Evolutionary conservation across 2,888 invertebrate genomes (phyloP), one percentile per base, ranked within the genome.

Genomic region (Drosophila birchii): DNA sequence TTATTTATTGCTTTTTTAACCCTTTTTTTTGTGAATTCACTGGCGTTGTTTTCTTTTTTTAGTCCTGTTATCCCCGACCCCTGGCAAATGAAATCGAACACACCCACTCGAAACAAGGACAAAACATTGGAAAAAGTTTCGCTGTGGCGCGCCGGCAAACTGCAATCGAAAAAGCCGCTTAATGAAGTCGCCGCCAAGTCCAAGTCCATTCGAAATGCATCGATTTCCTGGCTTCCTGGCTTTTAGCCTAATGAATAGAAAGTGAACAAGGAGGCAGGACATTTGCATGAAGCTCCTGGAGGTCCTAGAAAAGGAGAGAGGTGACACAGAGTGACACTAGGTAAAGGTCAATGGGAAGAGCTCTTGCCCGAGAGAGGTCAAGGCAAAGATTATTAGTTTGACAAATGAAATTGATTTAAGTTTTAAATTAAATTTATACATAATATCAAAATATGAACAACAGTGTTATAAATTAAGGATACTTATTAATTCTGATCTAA

Each of bases 1-100:
- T 90, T 92, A 92, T 92, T 92, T 92, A 92, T 92, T 88, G 91
- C 91, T 89, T 91, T 92, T 89, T 88, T 89, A 86, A 91, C 92
- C 92, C 92, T 90, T 92, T 91, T 87, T 78, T 87, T 78, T 75
- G 70, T 59, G 20, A 43, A 36, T 18, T 49, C 56, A 49, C 47
- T 18, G 7, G 18, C 23, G 56, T 20, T 57, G 23, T 45, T 47
- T 68, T 49, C 29, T 92, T 81, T 86, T 76, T 73, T 67, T 61
- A n/a, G 44, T 49, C 16, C 4, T 16, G 38, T 58, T 63, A 67
- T 16, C 45, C 29, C 8, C 56, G 26, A 16, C 36, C 38, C 18
- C 41, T 43, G 36, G 41, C 62, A 75, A 54, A 57, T 67, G 63
- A 73, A 79, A 76, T 74, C 73, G 80, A 74, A 64, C 84, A 11